Evolutionary conservation across 2,888 invertebrate species (phyloP).

Genomic region (Erynnis tages): DNA sequence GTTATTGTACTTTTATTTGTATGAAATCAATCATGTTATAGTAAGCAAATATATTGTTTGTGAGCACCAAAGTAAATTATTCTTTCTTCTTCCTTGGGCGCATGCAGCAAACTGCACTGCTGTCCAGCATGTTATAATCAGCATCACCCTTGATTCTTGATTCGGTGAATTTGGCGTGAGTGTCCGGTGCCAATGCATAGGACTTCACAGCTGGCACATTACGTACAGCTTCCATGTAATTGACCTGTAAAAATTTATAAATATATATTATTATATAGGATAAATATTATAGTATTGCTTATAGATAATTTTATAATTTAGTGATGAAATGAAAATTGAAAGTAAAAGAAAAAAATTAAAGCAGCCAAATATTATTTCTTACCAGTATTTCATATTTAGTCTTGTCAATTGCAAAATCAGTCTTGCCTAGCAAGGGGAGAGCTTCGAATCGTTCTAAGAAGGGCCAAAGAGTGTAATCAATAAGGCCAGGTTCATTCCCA

Average conservation of each 20-base stretch:
- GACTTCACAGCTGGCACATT: slow-evolving; percentile 85
- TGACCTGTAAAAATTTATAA: slow-evolving; percentile 43
- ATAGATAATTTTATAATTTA: too few relatives aligned
- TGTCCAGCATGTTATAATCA: slow-evolving; percentile 85
- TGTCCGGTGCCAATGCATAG: slow-evolving; percentile 84
- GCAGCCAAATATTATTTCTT: slow-evolving; percentile 37
- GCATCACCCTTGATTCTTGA: slow-evolving; percentile 84
- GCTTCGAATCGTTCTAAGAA: slow-evolving; percentile 86
- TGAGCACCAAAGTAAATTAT: too few relatives aligned
- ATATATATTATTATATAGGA: background rate
- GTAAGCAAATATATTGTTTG: too few relatives aligned
- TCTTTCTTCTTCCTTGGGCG: slow-evolving; percentile 76
- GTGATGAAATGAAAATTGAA: too few relatives aligned
- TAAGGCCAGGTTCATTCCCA: slow-evolving; percentile 86
- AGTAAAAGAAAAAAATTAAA: background rate
- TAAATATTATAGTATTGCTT: too few relatives aligned
- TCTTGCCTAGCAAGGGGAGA: slow-evolving; percentile 82
- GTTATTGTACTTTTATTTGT: background rate
- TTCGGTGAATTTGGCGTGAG: slow-evolving; percentile 86
- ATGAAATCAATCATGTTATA: too few relatives aligned
- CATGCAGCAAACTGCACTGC: slow-evolving; percentile 70
- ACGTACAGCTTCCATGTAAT: slow-evolving; percentile 87
- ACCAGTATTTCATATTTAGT: slow-evolving; percentile 85
- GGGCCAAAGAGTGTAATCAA: slow-evolving; percentile 93
- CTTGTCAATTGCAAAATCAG: slow-evolving; percentile 84